phyloP scores from a whole-genome alignment of 2,113 vertebrate species.

The Isichthys henryi region DNA sequence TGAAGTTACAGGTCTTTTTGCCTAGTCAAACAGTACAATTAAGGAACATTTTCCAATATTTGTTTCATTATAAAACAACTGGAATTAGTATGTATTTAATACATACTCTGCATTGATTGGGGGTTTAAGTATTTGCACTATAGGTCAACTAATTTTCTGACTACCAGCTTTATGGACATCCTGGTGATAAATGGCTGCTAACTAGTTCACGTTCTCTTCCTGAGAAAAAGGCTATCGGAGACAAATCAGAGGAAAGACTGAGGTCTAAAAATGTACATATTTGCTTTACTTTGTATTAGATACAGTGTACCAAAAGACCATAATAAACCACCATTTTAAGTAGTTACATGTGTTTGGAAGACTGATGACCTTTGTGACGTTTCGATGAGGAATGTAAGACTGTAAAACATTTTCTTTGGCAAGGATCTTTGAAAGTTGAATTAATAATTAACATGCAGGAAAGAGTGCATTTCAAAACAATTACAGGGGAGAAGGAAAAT shows the following conservation, averaged over 20 bases:
- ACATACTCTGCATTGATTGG: constrained; percentile 5
- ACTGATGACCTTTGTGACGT: background rate
- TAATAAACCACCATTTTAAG: background rate
- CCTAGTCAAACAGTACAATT: constrained; percentile 13
- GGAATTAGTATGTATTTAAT: constrained; percentile 24
- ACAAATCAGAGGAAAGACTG: background rate
- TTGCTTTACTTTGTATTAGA: background rate
- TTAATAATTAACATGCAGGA: background rate
- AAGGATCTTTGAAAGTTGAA: background rate
- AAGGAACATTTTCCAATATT: background rate
- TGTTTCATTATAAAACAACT: constrained; percentile 21
- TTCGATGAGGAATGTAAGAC: background rate
- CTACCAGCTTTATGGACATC: background rate
- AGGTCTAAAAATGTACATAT: background rate
- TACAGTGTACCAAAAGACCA: background rate
- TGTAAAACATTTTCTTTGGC: background rate
- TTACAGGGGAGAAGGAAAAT: background rate
- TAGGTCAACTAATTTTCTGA: constrained; percentile 20
- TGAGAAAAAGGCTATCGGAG: background rate
- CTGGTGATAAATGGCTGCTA: constrained; percentile 22
- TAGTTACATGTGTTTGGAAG: background rate
- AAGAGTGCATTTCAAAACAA: background rate
- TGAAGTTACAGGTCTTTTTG: background rate
- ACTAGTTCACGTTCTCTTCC: background rate
- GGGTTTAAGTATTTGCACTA: constrained; percentile 35